A percentile compares a stretch with the other conserved stretches of the same genome.
Evolutionary conservation across 2,113 vertebrate genomes (phyloP).

Genomic region (Colius striatus): DNA sequence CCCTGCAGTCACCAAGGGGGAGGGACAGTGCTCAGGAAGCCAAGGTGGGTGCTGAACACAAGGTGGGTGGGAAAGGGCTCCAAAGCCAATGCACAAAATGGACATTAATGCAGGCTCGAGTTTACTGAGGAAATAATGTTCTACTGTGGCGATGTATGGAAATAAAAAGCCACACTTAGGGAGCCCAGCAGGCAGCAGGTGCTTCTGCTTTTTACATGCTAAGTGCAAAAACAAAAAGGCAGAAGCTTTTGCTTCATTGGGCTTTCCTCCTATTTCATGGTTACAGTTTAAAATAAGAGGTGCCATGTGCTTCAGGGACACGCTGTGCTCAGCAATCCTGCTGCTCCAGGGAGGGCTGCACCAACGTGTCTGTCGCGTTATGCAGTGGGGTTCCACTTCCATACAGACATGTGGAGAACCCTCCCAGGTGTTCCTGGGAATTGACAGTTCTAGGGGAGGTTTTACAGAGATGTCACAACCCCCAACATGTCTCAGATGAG

Average conservation of each 20-base stretch:
- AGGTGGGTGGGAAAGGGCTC: not conserved
- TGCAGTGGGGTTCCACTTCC: not conserved
- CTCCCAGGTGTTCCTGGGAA: not conserved
- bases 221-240: conserved; percentile 26
- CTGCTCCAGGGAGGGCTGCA: not conserved
- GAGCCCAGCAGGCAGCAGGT: conserved; percentile 36
- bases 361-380: accelerated
- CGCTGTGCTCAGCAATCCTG: not conserved
- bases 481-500: not conserved
- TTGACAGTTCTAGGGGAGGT: not conserved
- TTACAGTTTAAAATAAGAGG: not conserved
- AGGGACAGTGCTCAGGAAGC: not conserved
- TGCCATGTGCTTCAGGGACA: not conserved
- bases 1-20: not conserved
- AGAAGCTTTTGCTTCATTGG: not conserved
- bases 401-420: not conserved
- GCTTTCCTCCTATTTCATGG: not conserved
- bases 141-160: not conserved
- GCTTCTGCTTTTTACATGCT: not conserved
- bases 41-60: not conserved
- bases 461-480: not conserved
- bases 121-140: not conserved
- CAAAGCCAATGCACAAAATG: not conserved
- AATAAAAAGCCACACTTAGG: conserved; percentile 36
- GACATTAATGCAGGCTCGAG: not conserved